Evolutionary conservation across 2,113 vertebrate genomes (phyloP).

Genomic region (Anolis sagrei): DNA sequence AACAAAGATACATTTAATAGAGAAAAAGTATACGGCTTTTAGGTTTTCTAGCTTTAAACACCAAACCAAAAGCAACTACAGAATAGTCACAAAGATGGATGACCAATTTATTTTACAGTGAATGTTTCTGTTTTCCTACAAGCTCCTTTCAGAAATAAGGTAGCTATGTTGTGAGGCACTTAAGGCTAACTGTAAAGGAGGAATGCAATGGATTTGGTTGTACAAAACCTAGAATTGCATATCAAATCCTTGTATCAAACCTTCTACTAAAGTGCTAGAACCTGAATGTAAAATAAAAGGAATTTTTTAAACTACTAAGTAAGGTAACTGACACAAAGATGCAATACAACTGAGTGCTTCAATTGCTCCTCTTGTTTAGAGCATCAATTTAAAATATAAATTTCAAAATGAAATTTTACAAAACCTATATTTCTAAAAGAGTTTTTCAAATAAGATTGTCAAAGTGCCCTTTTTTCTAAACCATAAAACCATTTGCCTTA

Average conservation of each 20-base stretch:
- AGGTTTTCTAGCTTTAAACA: constrained; percentile 55
- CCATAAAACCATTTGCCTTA: constrained; percentile 72
- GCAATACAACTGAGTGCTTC: constrained; percentile 69
- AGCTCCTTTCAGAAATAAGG: constrained; percentile 70
- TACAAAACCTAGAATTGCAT: constrained; percentile 72
- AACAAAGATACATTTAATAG: neutral
- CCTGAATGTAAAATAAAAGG: constrained; percentile 67
- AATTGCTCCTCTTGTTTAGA: constrained; percentile 58
- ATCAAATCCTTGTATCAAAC: constrained; percentile 75
- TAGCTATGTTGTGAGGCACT: constrained; percentile 80
- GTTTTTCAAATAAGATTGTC: constrained; percentile 58
- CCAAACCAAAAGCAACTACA: neutral
- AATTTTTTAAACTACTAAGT: constrained; percentile 62
- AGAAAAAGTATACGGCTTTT: constrained; percentile 41
- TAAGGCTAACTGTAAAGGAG: constrained; percentile 73
- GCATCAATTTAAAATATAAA: constrained; percentile 47
- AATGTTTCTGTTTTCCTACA: constrained; percentile 59
- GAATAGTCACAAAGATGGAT: constrained; percentile 40
- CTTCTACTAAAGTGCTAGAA: constrained; percentile 75
- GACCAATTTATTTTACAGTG: constrained; percentile 51
- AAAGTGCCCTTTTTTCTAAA: constrained; percentile 71
- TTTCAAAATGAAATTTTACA: too few species aligned
- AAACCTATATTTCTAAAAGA: constrained; percentile 56
- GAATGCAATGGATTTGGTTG: constrained; percentile 60
- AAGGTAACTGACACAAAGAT: constrained; percentile 60